Evolutionary conservation across 2,113 vertebrate species (phyloP).

Genomic region (Epinephelus moara): DNA sequence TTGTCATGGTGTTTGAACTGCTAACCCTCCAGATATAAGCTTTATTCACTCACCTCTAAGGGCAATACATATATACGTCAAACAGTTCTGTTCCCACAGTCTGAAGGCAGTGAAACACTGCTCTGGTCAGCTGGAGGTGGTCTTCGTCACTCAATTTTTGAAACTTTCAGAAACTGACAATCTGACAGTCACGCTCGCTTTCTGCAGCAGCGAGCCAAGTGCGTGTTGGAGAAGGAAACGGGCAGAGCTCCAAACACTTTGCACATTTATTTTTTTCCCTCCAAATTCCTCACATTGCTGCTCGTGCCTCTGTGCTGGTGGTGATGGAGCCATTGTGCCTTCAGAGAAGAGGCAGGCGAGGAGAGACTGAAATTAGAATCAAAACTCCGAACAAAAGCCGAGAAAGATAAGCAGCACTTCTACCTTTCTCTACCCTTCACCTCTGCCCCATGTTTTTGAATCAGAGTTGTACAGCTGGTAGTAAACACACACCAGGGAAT

Average conservation of each 20-base stretch:
- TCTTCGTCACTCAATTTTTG: constrained; percentile 30
- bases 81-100: background rate
- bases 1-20: constrained; percentile 16
- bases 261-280: background rate
- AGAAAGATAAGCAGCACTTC: background rate
- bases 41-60: background rate
- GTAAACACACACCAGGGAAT: constrained; percentile 3
- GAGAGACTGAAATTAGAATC: constrained; percentile 20
- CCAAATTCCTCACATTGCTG: constrained; percentile 16
- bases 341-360: constrained; percentile 21
- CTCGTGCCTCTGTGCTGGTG: background rate
- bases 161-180: constrained; percentile 25
- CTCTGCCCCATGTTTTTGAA: background rate
- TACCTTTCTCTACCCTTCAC: background rate
- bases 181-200: constrained; percentile 7
- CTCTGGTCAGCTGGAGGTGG: constrained; percentile 24
- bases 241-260: constrained; percentile 22
- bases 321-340: constrained; percentile 11
- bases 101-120: background rate
- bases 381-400: constrained; percentile 1
- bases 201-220: constrained; percentile 21
- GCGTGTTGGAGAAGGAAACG: constrained; percentile 17
- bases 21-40: constrained; percentile 2
- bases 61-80: background rate
- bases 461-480: constrained; percentile 1